Evolutionary conservation across 1,140 invertebrate species (phyloP), one percentile per base, ranked within the genome.

Genomic region (Ceratosolen solmsi): DNA sequence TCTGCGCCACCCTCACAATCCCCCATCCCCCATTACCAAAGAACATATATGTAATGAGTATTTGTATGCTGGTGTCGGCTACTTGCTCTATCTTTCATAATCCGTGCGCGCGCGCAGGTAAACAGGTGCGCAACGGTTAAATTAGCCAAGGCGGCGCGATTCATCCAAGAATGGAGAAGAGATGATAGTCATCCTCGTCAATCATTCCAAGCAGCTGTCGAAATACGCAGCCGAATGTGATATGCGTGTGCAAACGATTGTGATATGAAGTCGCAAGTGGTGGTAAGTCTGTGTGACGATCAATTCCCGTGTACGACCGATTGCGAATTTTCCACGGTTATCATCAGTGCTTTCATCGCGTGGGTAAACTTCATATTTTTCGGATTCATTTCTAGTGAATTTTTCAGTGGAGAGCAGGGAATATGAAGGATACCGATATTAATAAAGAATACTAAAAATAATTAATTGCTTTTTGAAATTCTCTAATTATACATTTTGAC

Each of bases 181-280:
- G n/a, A n/a, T 63, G 68, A 79, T 72, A 27, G 36, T 58, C 13
- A n/a, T 4, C 33, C 2, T 38, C 33, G 30, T 70, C 49, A 79
- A 79, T 79, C 76, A 70, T 70, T 13, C 11, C 27, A 30, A 68
- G 65, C 63, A 79, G 65, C 46, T 79, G 76, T 70, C 49, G 76
- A 79, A 78, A 41, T 30, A 1, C n/a, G 30, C 60, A 78, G 46
- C 27, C 46, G 56, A 41, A 60, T 38, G 25, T 11, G 54, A 63
- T 56, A 75, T 56, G 30, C 5, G 27, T n/a, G 49, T 60, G 54
- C 1, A 2, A 9, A 7, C 3, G 30, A 56, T 74, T 74, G 36
- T 20, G 54, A 36, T 30, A 56, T 41, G 2, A 8, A 76, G 56
- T 76, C 38, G 63, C 36, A 76, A 56, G 74, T 76, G 74, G 36